phyloP scores from a whole-genome alignment of 2,113 vertebrate species.

The Podarcis cretensis region DNA sequence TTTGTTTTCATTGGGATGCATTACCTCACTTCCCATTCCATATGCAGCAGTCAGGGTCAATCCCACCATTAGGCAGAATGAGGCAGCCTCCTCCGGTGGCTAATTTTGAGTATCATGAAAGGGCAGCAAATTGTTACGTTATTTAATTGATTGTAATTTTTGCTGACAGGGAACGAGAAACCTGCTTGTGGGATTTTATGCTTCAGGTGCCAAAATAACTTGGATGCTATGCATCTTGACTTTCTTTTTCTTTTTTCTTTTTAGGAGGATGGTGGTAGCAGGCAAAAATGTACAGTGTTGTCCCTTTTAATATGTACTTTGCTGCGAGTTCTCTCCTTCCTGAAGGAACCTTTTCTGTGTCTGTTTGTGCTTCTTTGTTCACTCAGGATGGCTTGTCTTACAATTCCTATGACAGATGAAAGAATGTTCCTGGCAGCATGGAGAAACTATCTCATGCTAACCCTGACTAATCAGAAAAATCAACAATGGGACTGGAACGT shows the following conservation, averaged over 20 bases:
- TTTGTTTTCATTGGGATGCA: neutral
- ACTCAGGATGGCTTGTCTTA: neutral
- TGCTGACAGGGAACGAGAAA: too few relatives aligned
- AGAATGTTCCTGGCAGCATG: neutral
- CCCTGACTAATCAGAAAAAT: neutral
- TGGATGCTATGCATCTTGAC: neutral
- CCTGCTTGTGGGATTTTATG: too few relatives aligned
- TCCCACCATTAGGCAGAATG: neutral
- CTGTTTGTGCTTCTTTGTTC: accelerated
- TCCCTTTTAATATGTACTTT: neutral
- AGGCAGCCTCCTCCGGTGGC: neutral
- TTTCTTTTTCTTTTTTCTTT: too few relatives aligned
- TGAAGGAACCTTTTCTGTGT: neutral
- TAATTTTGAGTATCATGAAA: too few relatives aligned
- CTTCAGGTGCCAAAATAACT: too few relatives aligned
- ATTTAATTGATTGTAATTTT: too few relatives aligned
- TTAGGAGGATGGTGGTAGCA: neutral
- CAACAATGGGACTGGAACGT: neutral
- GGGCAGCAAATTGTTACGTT: too few relatives aligned
- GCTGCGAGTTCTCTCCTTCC: neutral
- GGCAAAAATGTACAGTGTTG: too few relatives aligned
- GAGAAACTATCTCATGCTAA: neutral
- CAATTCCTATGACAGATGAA: neutral
- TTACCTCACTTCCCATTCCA: neutral
- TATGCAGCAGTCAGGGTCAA: neutral